phyloP scores from a whole-genome alignment of 1,140 invertebrate species.

The Battus philenor region DNA sequence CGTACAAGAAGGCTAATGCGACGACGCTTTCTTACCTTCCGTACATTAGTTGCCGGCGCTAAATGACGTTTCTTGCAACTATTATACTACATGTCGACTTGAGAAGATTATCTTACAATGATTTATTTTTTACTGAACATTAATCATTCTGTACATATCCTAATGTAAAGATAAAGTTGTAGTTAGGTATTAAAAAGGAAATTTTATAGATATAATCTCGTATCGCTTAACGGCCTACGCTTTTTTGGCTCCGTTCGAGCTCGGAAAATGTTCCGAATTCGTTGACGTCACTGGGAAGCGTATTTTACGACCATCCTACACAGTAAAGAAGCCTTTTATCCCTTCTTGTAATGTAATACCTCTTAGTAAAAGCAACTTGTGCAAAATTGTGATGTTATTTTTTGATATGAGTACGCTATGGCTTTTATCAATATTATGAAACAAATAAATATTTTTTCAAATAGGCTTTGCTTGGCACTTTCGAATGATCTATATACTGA shows the following conservation, averaged over 20 bases:
- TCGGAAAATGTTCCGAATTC: slow-evolving; percentile 1
- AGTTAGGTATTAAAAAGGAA: slow-evolving; percentile 10
- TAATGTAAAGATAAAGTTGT: background rate
- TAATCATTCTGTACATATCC: slow-evolving; percentile 4
- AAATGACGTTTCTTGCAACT: slow-evolving; percentile 13
- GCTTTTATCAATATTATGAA: no score
- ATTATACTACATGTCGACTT: background rate
- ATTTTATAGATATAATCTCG: slow-evolving; percentile 7
- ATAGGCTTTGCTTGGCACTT: no score
- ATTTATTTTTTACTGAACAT: slow-evolving; percentile 5
- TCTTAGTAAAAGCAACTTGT: no score
- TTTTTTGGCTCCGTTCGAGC: background rate
- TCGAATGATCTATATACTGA: no score
- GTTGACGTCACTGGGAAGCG: slow-evolving; percentile 1
- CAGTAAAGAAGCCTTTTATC: no score
- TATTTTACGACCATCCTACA: slow-evolving; percentile 8
- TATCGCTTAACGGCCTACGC: slow-evolving; percentile 13
- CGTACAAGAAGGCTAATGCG: slow-evolving; percentile 9
- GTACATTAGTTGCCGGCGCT: slow-evolving; percentile 6
- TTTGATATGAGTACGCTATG: no score
- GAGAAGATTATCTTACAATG: background rate
- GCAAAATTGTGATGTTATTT: no score
- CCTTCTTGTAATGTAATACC: no score
- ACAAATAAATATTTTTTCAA: no score
- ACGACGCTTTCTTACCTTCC: slow-evolving; percentile 3